Conservation (phyloP, 1,140 invertebrate species). For the Reticulitermes speratus region DNA sequence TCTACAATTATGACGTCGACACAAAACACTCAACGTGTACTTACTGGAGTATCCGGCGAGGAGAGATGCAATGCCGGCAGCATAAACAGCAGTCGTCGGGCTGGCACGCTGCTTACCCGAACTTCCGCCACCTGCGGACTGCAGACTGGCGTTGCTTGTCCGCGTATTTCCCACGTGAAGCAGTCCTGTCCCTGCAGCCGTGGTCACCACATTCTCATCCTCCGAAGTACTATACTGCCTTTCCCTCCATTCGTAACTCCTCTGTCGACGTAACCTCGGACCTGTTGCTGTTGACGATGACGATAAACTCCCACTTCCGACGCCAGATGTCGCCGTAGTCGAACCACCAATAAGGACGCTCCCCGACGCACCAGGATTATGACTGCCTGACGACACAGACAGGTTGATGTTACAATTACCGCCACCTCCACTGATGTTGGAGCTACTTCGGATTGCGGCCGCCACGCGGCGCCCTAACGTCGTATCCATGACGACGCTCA, state of each 20-base stretch:
- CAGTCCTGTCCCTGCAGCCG: not conserved
- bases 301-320: not conserved
- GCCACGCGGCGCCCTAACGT: conserved; percentile 30
- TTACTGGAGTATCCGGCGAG: conserved; percentile 39
- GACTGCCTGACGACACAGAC: not conserved
- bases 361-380: not conserved
- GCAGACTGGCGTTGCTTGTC: conserved; percentile 1
- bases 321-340: conserved; percentile 22
- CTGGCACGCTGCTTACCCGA: conserved; percentile 25
- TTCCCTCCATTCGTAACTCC: conserved; percentile 35
- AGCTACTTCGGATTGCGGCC: conserved; percentile 18
- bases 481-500: conserved; percentile 26
- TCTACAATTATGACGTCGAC: too few relatives aligned
- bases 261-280: conserved; percentile 31
- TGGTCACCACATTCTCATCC: conserved; percentile 30
- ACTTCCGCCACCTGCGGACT: not conserved
- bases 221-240: conserved; percentile 35
- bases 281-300: conserved; percentile 28
- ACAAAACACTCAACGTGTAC: conserved; percentile 12
- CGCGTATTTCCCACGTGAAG: not conserved
- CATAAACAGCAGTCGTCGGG: conserved; percentile 36
- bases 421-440: not conserved
- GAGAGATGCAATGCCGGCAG: conserved; percentile 38
- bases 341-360: not conserved
- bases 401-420: not conserved